Evolutionary conservation across 1,140 invertebrate genomes (phyloP), one percentile per base, ranked within the genome.

Genomic region (Antheraea mylitta): DNA sequence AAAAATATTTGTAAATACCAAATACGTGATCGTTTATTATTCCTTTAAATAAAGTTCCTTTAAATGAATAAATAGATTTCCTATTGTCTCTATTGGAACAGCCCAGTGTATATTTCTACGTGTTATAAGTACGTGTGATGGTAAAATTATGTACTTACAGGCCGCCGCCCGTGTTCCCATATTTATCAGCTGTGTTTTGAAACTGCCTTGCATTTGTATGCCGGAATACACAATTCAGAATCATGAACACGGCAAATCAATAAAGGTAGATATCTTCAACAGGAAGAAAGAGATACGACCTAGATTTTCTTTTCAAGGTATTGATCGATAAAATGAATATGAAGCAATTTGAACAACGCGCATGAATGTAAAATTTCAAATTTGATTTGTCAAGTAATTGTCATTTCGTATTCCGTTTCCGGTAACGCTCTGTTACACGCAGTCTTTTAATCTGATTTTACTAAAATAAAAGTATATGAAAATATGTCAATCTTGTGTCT

Each of bases 81-180:
- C 11, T 53, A 42, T 42, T 42, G 38, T 42, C 11, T 42, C 11
- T 53, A 13, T 53, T 53, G 13, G 45, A 53, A 53, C 45, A 53
- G 16, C 45, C 45, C 45, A 53, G 45, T 53, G 16, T 53, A 53
- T n/a, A 53, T 53, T 53, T 16, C 13, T 16, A 53, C 45, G 11
- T 13, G 45, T 53, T 53, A 53, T 16, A n/a, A 53, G 5, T 53
- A 53, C 45, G 45, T 53, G 16, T 53, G 13, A 53, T 16, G 45
- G 16, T 13, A 53, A 53, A 53, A 53, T 16, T 7, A 53, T 16
- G 45, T 16, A 93, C 95, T 95, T 93, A 95, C 95, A 95, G 92
- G 95, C 95, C 90, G 94, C 94, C 87, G 95, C 94, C 90, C 95
- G 93, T 79, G 95, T 95, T 92, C 95, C 95, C 95, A 95, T 95